Evolutionary conservation across 1,140 invertebrate genomes (phyloP).

Genomic region (Caenorhabditis elegans): WBcel235 BX284603.4:6847501-6848000

Average conservation of each 20-base stretch:
- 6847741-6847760: too few relatives aligned
- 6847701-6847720: neutral
- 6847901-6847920: neutral
- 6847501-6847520: neutral
- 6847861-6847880: too few relatives aligned
- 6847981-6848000: neutral
- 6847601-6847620: too few relatives aligned
- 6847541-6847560: too few relatives aligned
- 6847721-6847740: slow-evolving; percentile 14
- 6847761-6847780: too few relatives aligned
- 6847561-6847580: neutral
- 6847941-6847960: neutral
- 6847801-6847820: neutral
- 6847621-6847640: too few relatives aligned
- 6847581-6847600: too few relatives aligned
- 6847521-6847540: neutral
- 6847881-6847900: too few relatives aligned
- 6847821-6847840: too few relatives aligned
- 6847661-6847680: slow-evolving; percentile 29
- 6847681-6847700: slow-evolving; percentile 7
- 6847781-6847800: too few relatives aligned
- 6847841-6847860: too few relatives aligned
- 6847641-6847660: slow-evolving; percentile 5
- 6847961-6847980: neutral
- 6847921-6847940: slow-evolving; percentile 23